These are phyloP conservation scores for Knipowitschia caucasica DNA, from an alignment of 2,797 vertebrate genomes.

Conservation along the genomic window DNA sequence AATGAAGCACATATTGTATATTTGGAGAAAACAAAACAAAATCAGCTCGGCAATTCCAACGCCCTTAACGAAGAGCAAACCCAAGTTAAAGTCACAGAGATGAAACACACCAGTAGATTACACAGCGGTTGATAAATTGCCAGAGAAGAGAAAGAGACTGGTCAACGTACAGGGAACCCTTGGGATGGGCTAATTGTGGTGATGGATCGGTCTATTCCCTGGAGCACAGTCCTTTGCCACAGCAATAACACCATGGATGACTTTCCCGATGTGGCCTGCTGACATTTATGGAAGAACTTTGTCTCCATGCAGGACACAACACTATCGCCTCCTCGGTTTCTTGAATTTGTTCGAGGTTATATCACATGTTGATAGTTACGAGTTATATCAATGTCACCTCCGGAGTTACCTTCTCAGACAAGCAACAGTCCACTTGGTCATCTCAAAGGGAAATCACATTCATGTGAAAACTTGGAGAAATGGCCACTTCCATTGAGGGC, in stretches of 20 bases:
- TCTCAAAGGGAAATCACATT: too few species aligned
- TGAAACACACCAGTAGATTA: slow-evolving; percentile 10
- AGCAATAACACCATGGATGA: slow-evolving; percentile 43
- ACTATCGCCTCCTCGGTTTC: slow-evolving; percentile 29
- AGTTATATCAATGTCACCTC: too few species aligned
- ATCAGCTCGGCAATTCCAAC: slow-evolving; percentile 1
- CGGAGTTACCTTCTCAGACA: too few species aligned
- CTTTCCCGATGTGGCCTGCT: slow-evolving; percentile 37
- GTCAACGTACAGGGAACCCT: slow-evolving; percentile 21
- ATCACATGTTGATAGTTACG: too few species aligned
- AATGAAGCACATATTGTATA: not conserved
- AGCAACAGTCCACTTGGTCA: too few species aligned
- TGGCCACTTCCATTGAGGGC: too few species aligned
- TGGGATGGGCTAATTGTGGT: slow-evolving; percentile 49
- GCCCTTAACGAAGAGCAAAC: not conserved
- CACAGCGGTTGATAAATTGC: slow-evolving; percentile 1
- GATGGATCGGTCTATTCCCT: slow-evolving; percentile 51
- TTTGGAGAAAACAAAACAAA: slow-evolving; percentile 10
- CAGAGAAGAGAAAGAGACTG: slow-evolving; percentile 1
- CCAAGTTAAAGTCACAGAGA: slow-evolving; percentile 2
- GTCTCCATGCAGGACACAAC: slow-evolving; percentile 24
- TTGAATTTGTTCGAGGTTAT: not conserved
- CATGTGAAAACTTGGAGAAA: too few species aligned
- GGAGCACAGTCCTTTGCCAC: slow-evolving; percentile 30
- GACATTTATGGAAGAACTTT: slow-evolving; percentile 41